Conservation (phyloP, 2,888 invertebrate species). For the Serrognathus titanus region DNA sequence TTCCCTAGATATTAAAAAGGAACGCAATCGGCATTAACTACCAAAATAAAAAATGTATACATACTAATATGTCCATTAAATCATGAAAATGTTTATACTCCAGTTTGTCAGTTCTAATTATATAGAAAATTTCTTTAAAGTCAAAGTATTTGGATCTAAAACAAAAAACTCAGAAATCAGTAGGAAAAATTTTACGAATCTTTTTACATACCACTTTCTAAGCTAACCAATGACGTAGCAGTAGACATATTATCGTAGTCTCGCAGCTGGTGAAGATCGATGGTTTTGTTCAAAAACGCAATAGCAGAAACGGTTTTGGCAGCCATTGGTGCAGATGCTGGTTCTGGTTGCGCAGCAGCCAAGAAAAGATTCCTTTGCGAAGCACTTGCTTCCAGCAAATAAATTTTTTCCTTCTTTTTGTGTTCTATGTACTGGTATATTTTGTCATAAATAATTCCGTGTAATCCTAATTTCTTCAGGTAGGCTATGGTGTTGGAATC, state of each 20-base stretch:
- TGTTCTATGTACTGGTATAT: constrained; percentile 72
- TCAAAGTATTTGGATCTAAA: too few species aligned
- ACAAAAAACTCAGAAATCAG: too few species aligned
- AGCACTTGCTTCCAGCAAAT: constrained; percentile 74
- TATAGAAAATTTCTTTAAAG: too few species aligned
- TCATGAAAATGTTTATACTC: too few species aligned
- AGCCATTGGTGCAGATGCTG: constrained; percentile 23
- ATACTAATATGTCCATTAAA: too few species aligned
- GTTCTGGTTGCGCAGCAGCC: constrained; percentile 45
- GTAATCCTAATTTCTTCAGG: constrained; percentile 84
- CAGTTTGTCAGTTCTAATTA: too few species aligned
- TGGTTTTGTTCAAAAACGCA: neutral
- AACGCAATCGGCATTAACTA: too few species aligned
- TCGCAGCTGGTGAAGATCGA: too few species aligned
- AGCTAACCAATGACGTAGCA: constrained; percentile 58
- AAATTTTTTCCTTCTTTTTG: constrained; percentile 78
- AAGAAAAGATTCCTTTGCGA: constrained; percentile 63
- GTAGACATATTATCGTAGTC: constrained; percentile 44
- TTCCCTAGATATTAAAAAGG: too few species aligned
- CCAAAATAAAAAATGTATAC: too few species aligned
- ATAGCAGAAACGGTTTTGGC: neutral
- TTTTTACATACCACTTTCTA: constrained; percentile 35
- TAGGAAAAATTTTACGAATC: too few species aligned
- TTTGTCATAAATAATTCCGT: constrained; percentile 96
- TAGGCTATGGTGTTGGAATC: constrained; percentile 79